A percentile compares a stretch with the other conserved stretches of the same genome.
Conservation (phyloP, 2,113 vertebrate genomes). For the Typhlomys cinereus region DNA sequence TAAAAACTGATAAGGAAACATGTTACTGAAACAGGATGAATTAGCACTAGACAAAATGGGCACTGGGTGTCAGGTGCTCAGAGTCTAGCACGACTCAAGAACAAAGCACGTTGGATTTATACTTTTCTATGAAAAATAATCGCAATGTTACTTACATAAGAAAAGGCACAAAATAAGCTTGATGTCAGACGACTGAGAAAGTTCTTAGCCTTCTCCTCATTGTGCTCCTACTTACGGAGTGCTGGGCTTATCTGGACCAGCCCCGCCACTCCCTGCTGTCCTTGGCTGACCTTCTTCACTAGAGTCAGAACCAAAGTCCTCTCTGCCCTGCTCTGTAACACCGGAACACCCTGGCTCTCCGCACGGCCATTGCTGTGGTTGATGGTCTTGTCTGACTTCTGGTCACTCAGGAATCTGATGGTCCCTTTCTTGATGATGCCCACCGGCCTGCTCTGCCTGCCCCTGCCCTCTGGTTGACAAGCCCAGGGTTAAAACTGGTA, state of each 20-base stretch:
- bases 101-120: neutral
- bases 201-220: neutral
- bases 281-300: too few relatives aligned
- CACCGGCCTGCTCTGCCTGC: neutral
- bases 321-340: neutral
- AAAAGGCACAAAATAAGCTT: neutral
- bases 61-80: accelerated
- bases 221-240: neutral
- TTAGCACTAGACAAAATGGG: neutral
- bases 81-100: neutral
- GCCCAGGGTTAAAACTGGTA: neutral
- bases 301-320: neutral
- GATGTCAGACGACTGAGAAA: neutral
- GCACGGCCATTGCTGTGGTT: neutral
- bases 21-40: neutral
- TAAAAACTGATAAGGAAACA: neutral
- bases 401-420: neutral
- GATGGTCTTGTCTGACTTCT: neutral
- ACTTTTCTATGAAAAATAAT: neutral
- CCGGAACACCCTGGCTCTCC: neutral
- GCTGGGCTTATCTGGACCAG: neutral
- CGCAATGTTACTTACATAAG: neutral
- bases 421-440: neutral
- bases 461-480: neutral
- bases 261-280: neutral